Conservation (phyloP, 1,140 invertebrate species). For the Cyphomyrmex costatus region DNA sequence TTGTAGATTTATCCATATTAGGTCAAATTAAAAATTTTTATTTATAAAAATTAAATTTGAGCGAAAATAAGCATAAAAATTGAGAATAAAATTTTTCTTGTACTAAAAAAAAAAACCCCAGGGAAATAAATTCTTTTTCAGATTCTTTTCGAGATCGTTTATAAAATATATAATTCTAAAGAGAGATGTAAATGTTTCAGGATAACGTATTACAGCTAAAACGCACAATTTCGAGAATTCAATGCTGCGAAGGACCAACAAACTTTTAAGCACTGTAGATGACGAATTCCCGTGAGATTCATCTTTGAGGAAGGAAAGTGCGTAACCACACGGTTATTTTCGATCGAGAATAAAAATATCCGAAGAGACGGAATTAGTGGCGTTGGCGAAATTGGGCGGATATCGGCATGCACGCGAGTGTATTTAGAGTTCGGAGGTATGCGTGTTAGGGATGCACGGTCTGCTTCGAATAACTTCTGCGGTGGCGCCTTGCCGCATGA, state of each 20-base stretch:
- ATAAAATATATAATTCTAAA: no score
- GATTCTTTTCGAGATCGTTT: background rate
- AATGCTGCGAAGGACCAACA: background rate
- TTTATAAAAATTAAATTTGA: no score
- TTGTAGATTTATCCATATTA: no score
- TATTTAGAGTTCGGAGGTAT: constrained; percentile 74
- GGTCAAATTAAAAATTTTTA: no score
- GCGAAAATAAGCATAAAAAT: no score
- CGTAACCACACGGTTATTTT: constrained; percentile 6
- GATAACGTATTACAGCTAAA: no score
- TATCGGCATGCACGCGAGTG: constrained; percentile 10
- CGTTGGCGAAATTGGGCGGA: constrained; percentile 12
- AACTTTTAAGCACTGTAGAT: background rate
- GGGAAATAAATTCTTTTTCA: background rate
- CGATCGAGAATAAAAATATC: background rate
- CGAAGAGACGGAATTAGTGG: background rate
- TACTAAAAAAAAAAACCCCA: background rate
- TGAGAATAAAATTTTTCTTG: background rate
- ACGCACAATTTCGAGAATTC: no score
- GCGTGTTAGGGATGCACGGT: constrained; percentile 80
- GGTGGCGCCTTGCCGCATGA: constrained; percentile 85
- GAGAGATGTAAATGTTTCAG: no score
- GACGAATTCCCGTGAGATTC: background rate
- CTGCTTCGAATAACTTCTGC: constrained; percentile 83
- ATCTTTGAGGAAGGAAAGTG: background rate